Base-by-base conservation (phyloP, 2,888 invertebrate genomes). In the Bombylius discolor region DNA sequence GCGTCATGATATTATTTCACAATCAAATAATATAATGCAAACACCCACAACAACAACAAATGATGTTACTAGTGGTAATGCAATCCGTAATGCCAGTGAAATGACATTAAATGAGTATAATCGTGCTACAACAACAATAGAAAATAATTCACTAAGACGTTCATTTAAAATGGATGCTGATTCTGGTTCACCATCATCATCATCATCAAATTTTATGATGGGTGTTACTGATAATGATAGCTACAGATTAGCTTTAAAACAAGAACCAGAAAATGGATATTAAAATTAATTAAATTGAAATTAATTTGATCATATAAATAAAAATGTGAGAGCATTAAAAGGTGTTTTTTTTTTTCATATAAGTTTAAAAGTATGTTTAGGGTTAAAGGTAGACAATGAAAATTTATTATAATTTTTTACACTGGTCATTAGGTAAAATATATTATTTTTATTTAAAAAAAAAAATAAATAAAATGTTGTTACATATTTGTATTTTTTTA, bases 251-350 rank as follows among this genome's bases (percentile, higher is more conserved):
- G 68, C 70, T 52, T 61, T 73, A 45, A 73, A 73, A 64, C 72
- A 73, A 62, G 73, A 73, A 62, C 73, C 73, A 45, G 73, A 73
- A 65, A 69, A 68, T 58, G 72, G 73, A 56, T 73, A 72, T 64
- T 73, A 62, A 62, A 34, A 39, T 39, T 9, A 9, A 39, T 11
- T 9, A 39, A 9, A 39, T 39, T 39, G 23, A 23, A 23, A 23
- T 23, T 23, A 23, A 23, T 23, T 2, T 23, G 23, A 23, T 23
- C 23, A 23, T 23, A 3, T 8, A 36, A 36, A 36, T 7, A 7
- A 8, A 36, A 36, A 36, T 36, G 8, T 7, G 8, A 23, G 8
- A 36, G 34, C 34, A 36, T 7, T 36, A 36, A 36, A 36, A 42
- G 11, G 11, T 11, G 8, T 42, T 42, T 42, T 42, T 23, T 42